Evolutionary conservation across 2,888 invertebrate species (phyloP).

Genomic region (Andrena dorsata): DNA sequence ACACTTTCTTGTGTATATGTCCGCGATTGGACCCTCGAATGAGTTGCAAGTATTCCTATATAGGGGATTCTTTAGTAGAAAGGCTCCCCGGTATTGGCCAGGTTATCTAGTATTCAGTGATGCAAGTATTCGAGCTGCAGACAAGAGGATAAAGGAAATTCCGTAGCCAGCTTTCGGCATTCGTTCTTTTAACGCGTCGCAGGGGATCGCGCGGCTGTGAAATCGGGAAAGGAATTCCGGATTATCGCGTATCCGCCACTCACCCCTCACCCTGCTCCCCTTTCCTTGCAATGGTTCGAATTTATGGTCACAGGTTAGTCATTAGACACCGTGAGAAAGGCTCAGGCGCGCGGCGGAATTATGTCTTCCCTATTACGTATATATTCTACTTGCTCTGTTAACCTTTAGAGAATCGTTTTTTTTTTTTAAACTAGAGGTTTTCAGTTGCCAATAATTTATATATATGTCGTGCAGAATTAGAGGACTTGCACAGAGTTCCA

Average conservation of each 20-base stretch:
- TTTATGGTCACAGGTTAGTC: conserved; percentile 10
- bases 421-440: too few species aligned
- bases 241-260: conserved; percentile 28
- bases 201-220: conserved; percentile 55
- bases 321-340: conserved; percentile 3
- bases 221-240: conserved; percentile 54
- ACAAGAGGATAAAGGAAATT: conserved; percentile 59
- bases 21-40: too few species aligned
- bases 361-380: too few species aligned
- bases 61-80: conserved; percentile 64
- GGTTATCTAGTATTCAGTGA: conserved; percentile 62
- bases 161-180: conserved; percentile 41
- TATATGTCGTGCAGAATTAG: too few species aligned
- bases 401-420: too few species aligned
- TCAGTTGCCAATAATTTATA: too few species aligned
- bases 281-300: conserved; percentile 4
- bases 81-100: conserved; percentile 61
- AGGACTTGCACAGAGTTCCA: too few species aligned
- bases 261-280: background rate
- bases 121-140: conserved; percentile 54
- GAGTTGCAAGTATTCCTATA: conserved; percentile 58
- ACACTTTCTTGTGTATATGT: too few species aligned
- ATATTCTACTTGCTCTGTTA: too few species aligned
- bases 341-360: too few species aligned
- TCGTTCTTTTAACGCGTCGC: conserved; percentile 51